Evolutionary conservation across 2,797 vertebrate genomes (phyloP).

Genomic region (Danio choprae): DNA sequence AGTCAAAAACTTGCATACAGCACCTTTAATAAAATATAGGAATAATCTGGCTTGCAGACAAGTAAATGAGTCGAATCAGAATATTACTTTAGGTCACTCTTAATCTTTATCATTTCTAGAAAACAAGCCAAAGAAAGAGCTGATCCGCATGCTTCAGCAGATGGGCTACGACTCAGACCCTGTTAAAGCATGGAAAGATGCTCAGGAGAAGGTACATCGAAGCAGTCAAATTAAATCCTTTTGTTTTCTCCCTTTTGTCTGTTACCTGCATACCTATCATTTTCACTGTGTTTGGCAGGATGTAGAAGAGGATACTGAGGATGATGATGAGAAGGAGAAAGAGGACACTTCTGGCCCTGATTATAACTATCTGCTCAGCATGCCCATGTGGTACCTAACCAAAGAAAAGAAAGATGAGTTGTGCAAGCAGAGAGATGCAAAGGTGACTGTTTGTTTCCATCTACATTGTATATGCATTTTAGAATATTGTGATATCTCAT

Average conservation of each 20-base stretch:
- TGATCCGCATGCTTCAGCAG: conserved; percentile 90
- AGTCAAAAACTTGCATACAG: too few species aligned
- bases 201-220: conserved; percentile 88
- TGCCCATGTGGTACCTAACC: conserved; percentile 97
- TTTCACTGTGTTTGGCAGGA: conserved; percentile 33
- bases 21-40: too few species aligned
- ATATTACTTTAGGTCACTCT: background rate
- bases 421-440: conserved; percentile 89
- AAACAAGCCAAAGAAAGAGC: conserved; percentile 97
- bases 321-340: conserved; percentile 68
- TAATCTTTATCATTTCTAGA: conserved; percentile 73
- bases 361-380: conserved; percentile 95
- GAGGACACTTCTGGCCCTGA: conserved; percentile 84
- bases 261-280: background rate
- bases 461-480: too few species aligned
- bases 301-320: conserved; percentile 55
- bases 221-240: background rate
- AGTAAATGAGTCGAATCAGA: background rate
- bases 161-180: conserved; percentile 97
- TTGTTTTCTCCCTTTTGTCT: background rate
- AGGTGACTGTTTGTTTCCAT: conserved; percentile 77
- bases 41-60: too few species aligned
- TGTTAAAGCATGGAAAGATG: conserved; percentile 92
- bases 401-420: conserved; percentile 99
- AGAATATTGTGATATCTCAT: too few species aligned